These are phyloP conservation scores for Dendrocincla tyrannina DNA, from an alignment of 2,797 vertebrate species.

Conservation along the genomic window DNA sequence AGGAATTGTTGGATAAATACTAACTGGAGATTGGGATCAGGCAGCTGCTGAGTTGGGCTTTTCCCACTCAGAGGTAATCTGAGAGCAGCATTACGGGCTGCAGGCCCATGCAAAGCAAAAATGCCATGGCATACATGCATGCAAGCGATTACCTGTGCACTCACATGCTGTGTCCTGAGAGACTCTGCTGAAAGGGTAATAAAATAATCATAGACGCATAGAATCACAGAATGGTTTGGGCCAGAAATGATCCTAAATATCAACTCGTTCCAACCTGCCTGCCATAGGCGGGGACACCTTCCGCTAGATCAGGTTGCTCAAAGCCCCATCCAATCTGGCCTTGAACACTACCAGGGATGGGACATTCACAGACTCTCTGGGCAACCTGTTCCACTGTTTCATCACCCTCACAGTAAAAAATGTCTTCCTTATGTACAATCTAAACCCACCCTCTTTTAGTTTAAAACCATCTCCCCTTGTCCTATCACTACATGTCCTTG, in stretches of 20 bases:
- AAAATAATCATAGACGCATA: not conserved
- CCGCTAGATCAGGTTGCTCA: not conserved
- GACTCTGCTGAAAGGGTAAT: not conserved
- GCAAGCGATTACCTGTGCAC: not conserved
- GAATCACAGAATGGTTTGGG: not conserved
- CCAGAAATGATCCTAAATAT: not conserved
- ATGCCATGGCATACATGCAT: not conserved
- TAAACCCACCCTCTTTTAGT: not conserved
- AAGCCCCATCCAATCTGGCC: not conserved
- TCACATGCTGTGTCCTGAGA: not conserved
- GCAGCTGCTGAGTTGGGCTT: constrained; percentile 22
- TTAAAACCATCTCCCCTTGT: not conserved
- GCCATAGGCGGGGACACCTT: not conserved
- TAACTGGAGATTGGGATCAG: constrained; percentile 23
- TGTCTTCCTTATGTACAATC: not conserved
- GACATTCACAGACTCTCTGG: not conserved
- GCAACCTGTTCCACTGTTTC: not conserved
- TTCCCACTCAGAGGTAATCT: not conserved
- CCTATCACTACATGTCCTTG: not conserved
- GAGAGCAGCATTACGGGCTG: not conserved
- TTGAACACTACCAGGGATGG: not conserved
- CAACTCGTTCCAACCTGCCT: not conserved
- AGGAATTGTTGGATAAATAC: constrained; percentile 38
- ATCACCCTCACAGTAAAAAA: not conserved
- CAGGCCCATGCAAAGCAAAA: not conserved